Evolutionary conservation across 2,113 vertebrate species (phyloP).

Genomic region (Notothenia rossii): DNA sequence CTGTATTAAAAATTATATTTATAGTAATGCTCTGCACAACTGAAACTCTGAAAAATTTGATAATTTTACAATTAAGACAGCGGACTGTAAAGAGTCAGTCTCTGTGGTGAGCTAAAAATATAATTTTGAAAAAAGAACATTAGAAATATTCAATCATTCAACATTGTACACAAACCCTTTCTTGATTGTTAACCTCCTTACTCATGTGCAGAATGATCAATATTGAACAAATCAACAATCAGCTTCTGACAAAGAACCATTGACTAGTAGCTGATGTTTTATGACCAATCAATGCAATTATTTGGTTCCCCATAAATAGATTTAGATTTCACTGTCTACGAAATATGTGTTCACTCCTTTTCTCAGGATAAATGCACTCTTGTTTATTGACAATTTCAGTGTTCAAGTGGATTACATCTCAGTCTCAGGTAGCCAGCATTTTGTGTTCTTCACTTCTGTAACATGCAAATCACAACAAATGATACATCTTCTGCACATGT

Average conservation of each 20-base stretch:
- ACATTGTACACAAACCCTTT: constrained; percentile 10
- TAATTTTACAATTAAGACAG: not conserved
- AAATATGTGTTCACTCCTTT: not conserved
- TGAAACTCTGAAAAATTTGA: not conserved
- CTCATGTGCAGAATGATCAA: constrained; percentile 46
- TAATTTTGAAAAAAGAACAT: constrained; percentile 16
- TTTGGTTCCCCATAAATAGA: not conserved
- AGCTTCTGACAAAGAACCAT: constrained; percentile 47
- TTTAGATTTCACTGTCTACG: constrained; percentile 16
- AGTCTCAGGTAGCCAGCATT: constrained; percentile 16
- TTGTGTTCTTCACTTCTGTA: constrained; percentile 24
- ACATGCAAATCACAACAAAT: constrained; percentile 66
- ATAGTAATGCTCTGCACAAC: not conserved
- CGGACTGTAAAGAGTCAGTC: constrained; percentile 7
- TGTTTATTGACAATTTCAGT: not conserved
- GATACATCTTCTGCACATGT: constrained; percentile 62
- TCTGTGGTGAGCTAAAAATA: constrained; percentile 18
- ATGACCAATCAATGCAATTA: constrained; percentile 22
- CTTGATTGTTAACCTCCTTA: constrained; percentile 23
- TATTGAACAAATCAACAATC: constrained; percentile 46
- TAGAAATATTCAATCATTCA: constrained; percentile 29
- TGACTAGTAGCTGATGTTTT: constrained; percentile 12
- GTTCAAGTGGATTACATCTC: not conserved
- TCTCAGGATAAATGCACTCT: not conserved
- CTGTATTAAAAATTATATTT: not conserved